Percentiles rank a stretch among this genome's conserved stretches.
Conservation (phyloP, 2,797 vertebrate species). For the Pangasius krempfi region DNA sequence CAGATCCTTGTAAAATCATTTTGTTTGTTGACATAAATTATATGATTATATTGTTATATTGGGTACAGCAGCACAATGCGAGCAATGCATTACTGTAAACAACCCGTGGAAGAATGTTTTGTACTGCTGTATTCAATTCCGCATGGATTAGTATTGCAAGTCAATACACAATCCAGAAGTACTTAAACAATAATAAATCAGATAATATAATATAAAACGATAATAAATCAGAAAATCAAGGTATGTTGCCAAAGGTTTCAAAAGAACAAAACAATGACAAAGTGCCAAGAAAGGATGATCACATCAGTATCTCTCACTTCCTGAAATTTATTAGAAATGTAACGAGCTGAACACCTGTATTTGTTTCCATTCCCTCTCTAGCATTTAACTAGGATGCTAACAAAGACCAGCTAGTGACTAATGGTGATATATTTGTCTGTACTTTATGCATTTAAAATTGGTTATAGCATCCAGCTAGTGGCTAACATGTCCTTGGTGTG, state of each 20-base stretch:
- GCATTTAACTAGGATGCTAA: neutral
- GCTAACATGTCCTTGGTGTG: neutral
- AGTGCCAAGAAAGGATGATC: neutral
- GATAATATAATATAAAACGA: too few species aligned
- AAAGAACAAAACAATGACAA: neutral
- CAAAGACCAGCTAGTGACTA: neutral
- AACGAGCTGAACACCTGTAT: neutral
- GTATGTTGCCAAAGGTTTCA: neutral
- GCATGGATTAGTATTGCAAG: neutral
- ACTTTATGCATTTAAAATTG: neutral
- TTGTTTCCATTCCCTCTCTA: neutral
- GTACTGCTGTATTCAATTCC: neutral
- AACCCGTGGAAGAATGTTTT: neutral
- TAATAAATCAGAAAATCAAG: neutral
- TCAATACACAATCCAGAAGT: neutral
- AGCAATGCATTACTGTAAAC: neutral
- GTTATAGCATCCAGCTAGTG: too few species aligned
- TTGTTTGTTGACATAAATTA: neutral
- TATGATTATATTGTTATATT: neutral
- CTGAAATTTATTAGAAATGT: neutral
- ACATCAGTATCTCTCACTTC: neutral
- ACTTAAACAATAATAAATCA: neutral
- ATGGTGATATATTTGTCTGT: neutral
- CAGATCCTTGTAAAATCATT: neutral
- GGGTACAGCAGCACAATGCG: neutral